Conservation (phyloP, 2,113 vertebrate species). For the Nanorana parkeri region DNA sequence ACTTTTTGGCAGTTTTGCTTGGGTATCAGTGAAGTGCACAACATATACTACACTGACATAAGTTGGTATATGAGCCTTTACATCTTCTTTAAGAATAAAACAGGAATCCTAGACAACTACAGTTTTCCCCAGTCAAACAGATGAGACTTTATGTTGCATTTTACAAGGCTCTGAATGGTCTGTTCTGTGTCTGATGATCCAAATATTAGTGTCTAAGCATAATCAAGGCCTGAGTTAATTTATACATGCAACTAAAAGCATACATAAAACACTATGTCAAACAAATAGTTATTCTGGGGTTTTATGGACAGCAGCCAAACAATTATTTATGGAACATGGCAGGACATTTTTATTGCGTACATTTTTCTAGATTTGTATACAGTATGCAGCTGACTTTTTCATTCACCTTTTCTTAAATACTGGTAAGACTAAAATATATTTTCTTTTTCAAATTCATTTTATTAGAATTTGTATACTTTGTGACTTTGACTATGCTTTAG, state of each 20-base stretch:
- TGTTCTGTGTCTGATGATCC: constrained; percentile 7
- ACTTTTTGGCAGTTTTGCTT: too few species aligned
- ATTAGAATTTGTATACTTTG: too few species aligned
- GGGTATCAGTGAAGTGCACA: too few species aligned
- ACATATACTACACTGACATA: too few species aligned
- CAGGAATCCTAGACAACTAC: neutral
- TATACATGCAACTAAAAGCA: constrained; percentile 25
- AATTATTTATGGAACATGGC: constrained; percentile 19
- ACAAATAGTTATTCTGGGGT: constrained; percentile 23
- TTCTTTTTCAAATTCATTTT: too few species aligned
- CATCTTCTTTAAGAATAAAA: neutral
- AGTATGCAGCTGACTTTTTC: neutral
- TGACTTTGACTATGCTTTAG: too few species aligned
- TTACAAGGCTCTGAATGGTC: constrained; percentile 4
- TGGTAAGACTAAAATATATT: too few species aligned
- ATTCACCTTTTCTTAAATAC: neutral
- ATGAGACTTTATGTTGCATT: neutral
- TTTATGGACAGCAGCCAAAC: constrained; percentile 9
- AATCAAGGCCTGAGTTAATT: constrained; percentile 30
- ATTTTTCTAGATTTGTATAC: neutral
- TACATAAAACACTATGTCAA: constrained; percentile 37
- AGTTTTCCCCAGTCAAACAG: neutral
- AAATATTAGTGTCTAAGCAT: constrained; percentile 32
- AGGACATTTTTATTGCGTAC: constrained; percentile 34
- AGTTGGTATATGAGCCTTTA: too few species aligned